phyloP scores from a whole-genome alignment of 30 jellyfish, hydroid and myxozoan species.

The Catostylus mosaicus region DNA sequence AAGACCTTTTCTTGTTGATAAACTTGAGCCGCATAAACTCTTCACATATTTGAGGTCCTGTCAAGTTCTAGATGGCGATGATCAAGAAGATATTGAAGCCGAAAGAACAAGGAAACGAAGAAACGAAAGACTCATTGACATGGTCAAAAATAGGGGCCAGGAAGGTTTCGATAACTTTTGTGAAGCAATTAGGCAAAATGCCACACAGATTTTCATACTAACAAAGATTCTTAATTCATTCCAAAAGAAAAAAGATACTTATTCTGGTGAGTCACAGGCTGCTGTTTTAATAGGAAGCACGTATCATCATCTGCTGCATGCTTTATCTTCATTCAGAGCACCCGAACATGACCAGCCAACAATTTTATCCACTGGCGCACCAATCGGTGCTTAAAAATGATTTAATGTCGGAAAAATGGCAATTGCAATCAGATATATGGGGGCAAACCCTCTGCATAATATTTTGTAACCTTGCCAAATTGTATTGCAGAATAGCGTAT shows the following conservation, averaged over 20 bases:
- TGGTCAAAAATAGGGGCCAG: slow-evolving; percentile 56
- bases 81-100: slow-evolving; percentile 76
- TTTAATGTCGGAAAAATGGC: no score
- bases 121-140: slow-evolving; percentile 54
- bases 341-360: no score
- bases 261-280: neutral
- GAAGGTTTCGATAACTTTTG: slow-evolving; percentile 76
- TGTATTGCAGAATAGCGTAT: no score
- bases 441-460: no score
- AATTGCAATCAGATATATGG: no score
- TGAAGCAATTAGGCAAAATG: slow-evolving; percentile 74
- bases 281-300: no score
- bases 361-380: no score
- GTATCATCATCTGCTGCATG: no score
- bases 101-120: slow-evolving; percentile 56
- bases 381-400: no score
- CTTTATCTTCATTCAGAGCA: no score
- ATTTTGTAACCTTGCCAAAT: no score
- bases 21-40: slow-evolving; percentile 68
- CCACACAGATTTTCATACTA: slow-evolving; percentile 67
- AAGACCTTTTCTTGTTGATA: slow-evolving; percentile 56
- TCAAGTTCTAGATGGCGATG: slow-evolving; percentile 60
- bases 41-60: slow-evolving; percentile 59
- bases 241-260: slow-evolving; percentile 54
- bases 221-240: slow-evolving; percentile 43